Evolutionary conservation across 1,140 invertebrate species (phyloP), one percentile per base, ranked within the genome.

Genomic region (Proctacanthus coquilletti): DNA sequence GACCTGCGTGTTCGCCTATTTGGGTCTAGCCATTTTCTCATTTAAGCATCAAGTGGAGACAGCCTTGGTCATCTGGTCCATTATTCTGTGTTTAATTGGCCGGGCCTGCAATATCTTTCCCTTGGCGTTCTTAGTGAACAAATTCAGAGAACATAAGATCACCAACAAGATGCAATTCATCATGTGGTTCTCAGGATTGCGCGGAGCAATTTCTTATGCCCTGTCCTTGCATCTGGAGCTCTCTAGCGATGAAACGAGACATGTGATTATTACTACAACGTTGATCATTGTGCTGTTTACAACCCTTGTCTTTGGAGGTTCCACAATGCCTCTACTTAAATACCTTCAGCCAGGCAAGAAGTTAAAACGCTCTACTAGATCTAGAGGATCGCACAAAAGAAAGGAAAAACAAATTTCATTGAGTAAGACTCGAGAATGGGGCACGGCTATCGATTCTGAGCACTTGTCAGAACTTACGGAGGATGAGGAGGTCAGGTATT

Each of bases 91-190:
- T 53, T 63, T 98, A 10, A 66, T 96, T 39, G 93, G 93, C 17
- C 72, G 95, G 54, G 94, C 94, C 9, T 78, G 85, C 31, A 98
- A 98, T 54, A 98, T 98, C 41, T 98, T 95, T 57, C 95, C 95
- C 13, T 62, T 99, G 10, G 85, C 89, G 3, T 73, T 85, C 47
- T 63, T 98, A 6, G 83, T 93, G 5, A 99, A 99, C 60, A 83
- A 82, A 58, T 98, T 97, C 62, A 74, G 93, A 19, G 88, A 95
- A 56, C 93, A 98, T 64, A 91, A 93, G 63, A 98, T 98, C 33
- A 96, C 91, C 1, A 83, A 80, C 51, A 93, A 92, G 64, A 97
- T 95, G 85, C 94, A 95, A 77, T 95, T 97, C 52, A 95, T 98
- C 32, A 98, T 97, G 93, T 98, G 93, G 93, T 98, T 98, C 54